A percentile compares a stretch with the other conserved stretches of the same genome.
Evolutionary conservation across 2,113 vertebrate genomes (phyloP).

Genomic region (Zosterops lateralis): DNA sequence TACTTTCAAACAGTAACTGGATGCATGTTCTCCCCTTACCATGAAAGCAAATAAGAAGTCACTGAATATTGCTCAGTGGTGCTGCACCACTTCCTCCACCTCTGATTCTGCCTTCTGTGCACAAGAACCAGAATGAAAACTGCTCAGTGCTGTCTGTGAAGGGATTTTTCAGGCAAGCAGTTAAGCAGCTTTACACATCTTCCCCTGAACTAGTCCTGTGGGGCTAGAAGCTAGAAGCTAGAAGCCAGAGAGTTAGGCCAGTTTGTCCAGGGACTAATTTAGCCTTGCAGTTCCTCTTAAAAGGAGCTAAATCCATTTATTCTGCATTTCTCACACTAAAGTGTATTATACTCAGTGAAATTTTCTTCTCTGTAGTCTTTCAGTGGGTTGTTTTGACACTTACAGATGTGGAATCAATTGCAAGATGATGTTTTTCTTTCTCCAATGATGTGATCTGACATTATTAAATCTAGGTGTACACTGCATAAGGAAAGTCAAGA

Average conservation of each 20-base stretch:
- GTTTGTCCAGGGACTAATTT: neutral
- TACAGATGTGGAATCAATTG: neutral
- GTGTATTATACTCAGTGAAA: neutral
- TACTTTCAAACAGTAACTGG: neutral
- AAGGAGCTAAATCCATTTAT: neutral
- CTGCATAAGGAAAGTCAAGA: neutral
- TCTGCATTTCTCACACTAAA: neutral
- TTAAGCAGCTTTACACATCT: neutral
- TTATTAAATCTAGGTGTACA: neutral
- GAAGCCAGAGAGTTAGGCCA: neutral
- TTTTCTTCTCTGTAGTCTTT: neutral
- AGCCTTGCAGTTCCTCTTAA: neutral
- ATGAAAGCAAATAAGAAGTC: neutral
- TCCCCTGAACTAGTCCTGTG: neutral
- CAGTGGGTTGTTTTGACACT: neutral
- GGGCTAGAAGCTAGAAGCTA: neutral
- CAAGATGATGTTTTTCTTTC: neutral
- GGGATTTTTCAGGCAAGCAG: neutral
- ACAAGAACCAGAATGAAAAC: neutral
- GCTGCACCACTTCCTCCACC: neutral
- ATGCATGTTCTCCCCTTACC: neutral
- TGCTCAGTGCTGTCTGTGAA: neutral
- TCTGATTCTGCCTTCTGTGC: neutral
- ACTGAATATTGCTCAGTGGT: neutral
- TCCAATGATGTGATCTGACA: neutral